A percentile compares a stretch with the other conserved stretches of the same genome.
Evolutionary conservation across 2,113 vertebrate species (phyloP).

Genomic region (Chloebia gouldiae): DNA sequence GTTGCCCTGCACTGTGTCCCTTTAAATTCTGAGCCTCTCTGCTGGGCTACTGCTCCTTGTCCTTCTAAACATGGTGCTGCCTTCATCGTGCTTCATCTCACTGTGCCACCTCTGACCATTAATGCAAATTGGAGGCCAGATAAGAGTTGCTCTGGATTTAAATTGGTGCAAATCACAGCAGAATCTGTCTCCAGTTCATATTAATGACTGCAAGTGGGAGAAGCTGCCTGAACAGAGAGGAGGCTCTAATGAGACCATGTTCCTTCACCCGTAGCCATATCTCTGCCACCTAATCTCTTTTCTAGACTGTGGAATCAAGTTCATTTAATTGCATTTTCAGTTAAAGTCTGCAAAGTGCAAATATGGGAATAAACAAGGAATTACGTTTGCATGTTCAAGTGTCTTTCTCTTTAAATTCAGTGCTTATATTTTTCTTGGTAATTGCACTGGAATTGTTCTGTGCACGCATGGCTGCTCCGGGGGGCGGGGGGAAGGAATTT

Average conservation of each 20-base stretch:
- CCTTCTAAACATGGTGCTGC: background rate
- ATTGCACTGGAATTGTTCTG: background rate
- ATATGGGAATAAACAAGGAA: background rate
- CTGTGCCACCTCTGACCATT: constrained; percentile 33
- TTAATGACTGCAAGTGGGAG: constrained; percentile 22
- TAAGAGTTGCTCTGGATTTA: constrained; percentile 35
- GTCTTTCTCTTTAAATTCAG: background rate
- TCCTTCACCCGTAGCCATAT: constrained; percentile 23
- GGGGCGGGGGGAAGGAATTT: background rate
- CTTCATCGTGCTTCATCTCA: background rate
- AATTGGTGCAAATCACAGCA: constrained; percentile 47
- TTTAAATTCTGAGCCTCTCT: background rate
- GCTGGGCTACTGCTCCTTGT: background rate
- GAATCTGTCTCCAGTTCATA: constrained; percentile 35
- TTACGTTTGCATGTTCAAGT: background rate
- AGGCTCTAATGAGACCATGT: constrained; percentile 39
- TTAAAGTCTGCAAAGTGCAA: background rate
- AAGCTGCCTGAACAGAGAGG: background rate
- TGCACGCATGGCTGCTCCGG: background rate
- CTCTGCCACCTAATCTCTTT: constrained; percentile 26
- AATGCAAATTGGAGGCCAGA: constrained; percentile 39
- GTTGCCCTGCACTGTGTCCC: background rate
- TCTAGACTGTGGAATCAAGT: background rate
- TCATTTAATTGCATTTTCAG: constrained; percentile 30
- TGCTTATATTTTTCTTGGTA: background rate